phyloP scores from a whole-genome alignment of 2,797 vertebrate genomes.

The Trachops cirrhosus region DNA sequence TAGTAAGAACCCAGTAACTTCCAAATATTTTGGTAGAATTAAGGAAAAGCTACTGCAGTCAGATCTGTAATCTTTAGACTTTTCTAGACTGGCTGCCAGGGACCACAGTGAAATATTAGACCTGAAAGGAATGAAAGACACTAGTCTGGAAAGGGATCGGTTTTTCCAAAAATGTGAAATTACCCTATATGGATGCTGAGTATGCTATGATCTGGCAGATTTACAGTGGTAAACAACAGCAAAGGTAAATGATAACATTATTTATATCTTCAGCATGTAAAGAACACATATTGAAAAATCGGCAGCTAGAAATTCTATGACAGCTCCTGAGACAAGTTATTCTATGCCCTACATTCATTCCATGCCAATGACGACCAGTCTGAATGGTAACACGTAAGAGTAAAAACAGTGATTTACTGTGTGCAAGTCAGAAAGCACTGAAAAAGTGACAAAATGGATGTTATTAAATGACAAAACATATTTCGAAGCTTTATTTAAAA shows the following conservation, averaged over 20 bases:
- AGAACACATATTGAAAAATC: conserved; percentile 69
- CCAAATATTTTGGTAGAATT: conserved; percentile 75
- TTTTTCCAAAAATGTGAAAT: conserved; percentile 62
- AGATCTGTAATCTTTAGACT: conserved; percentile 65
- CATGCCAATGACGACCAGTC: conserved; percentile 58
- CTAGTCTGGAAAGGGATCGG: conserved; percentile 59
- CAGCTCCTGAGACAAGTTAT: conserved; percentile 76
- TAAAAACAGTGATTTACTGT: conserved; percentile 69
- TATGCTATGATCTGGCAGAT: conserved; percentile 60
- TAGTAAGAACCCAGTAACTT: conserved; percentile 40
- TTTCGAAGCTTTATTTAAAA: conserved; percentile 81
- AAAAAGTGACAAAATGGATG: conserved; percentile 77
- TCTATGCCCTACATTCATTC: conserved; percentile 3
- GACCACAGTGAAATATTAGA: conserved; percentile 65
- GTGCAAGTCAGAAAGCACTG: conserved; percentile 75
- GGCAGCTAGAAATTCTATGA: conserved; percentile 66
- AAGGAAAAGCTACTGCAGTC: conserved; percentile 65
- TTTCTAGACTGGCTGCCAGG: conserved; percentile 59
- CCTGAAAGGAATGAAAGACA: conserved; percentile 65
- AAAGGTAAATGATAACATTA: conserved; percentile 62
- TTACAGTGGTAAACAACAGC: conserved; percentile 72
- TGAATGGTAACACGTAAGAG: conserved; percentile 70
- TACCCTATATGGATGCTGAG: conserved; percentile 63
- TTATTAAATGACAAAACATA: conserved; percentile 83
- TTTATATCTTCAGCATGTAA: conserved; percentile 63